These are phyloP conservation scores for Aleadryas rufinucha DNA, from an alignment of 2,113 vertebrate genomes.

Conservation along the genomic window DNA sequence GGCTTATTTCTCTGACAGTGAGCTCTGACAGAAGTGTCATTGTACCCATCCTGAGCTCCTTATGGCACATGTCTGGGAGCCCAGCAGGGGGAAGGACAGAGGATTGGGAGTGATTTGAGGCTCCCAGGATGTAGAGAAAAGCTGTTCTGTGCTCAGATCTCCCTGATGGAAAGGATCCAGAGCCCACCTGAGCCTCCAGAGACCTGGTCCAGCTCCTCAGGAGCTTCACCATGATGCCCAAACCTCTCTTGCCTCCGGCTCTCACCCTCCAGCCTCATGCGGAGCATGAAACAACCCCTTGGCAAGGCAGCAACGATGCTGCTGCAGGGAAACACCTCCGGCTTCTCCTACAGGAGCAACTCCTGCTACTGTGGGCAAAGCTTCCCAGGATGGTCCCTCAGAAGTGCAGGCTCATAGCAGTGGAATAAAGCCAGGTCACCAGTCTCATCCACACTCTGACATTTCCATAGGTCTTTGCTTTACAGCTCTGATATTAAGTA, in stretches of 20 bases:
- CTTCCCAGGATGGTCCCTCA: background rate
- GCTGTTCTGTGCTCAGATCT: background rate
- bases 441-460: background rate
- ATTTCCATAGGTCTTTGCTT: slow-evolving; percentile 48
- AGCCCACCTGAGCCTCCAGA: background rate
- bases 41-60: background rate
- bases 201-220: background rate
- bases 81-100: background rate
- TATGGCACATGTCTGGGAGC: background rate
- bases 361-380: background rate
- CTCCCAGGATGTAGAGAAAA: background rate
- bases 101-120: background rate
- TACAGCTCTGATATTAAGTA: slow-evolving; percentile 48
- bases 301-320: background rate
- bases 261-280: background rate
- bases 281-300: background rate
- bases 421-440: background rate
- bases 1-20: background rate
- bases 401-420: background rate
- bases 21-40: background rate
- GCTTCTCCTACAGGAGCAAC: background rate
- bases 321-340: background rate
- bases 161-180: background rate
- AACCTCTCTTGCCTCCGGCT: background rate
- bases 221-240: background rate